A percentile compares a stretch with the other conserved stretches of the same genome.
Evolutionary conservation across 2,888 invertebrate genomes (phyloP).

Genomic region (Hyles lineata): DNA sequence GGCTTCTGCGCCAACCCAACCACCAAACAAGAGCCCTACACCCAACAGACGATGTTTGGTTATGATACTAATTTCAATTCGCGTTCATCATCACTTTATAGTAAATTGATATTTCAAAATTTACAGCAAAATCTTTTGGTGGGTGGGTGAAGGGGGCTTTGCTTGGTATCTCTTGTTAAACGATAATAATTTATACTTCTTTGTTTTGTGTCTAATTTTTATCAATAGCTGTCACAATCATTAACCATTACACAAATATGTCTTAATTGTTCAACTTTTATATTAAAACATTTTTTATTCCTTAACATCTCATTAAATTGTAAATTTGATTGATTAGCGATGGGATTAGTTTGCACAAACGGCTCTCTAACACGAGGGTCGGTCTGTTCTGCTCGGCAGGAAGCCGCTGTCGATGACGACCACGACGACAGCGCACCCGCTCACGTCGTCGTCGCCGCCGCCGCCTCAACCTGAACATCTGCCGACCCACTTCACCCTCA

Average conservation of each 20-base stretch:
- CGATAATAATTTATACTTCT: conserved; percentile 42
- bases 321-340: background rate
- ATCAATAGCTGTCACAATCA: conserved; percentile 28
- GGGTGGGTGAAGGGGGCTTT: conserved; percentile 86
- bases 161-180: conserved; percentile 83
- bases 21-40: conserved; percentile 85
- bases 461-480: conserved; percentile 83
- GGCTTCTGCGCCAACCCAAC: conserved; percentile 84
- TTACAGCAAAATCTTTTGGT: conserved; percentile 75
- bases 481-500: conserved; percentile 82
- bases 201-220: conserved; percentile 41
- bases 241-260: conserved; percentile 28
- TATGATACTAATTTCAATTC: conserved; percentile 38
- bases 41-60: conserved; percentile 73
- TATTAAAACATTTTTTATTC: too few species aligned
- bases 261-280: background rate
- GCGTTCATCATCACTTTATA: conserved; percentile 32
- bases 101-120: conserved; percentile 59
- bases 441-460: conserved; percentile 83
- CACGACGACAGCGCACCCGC: conserved; percentile 83
- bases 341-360: conserved; percentile 37
- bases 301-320: too few species aligned
- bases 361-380: conserved; percentile 74
- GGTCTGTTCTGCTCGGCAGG: conserved; percentile 68
- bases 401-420: conserved; percentile 84